Evolutionary conservation across 2,888 invertebrate genomes (phyloP).

Genomic region (Eupithecia abbreviata): DNA sequence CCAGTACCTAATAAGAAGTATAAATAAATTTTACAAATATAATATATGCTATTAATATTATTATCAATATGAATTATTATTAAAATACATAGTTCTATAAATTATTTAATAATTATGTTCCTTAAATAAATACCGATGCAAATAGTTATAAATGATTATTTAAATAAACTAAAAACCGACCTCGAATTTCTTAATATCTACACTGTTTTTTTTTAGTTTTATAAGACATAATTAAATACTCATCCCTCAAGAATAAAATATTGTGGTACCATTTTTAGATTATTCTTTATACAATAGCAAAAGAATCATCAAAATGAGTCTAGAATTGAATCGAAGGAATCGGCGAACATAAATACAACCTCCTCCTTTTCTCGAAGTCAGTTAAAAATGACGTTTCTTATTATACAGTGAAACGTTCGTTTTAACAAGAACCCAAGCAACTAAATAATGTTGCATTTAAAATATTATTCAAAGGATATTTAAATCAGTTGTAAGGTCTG

Average conservation of each 20-base stretch:
- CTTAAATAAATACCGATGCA: not conserved
- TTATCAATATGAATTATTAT: too few species aligned
- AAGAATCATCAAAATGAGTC: not conserved
- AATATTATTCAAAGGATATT: not conserved
- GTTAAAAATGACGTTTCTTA: not conserved
- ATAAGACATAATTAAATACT: not conserved
- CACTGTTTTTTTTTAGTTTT: not conserved
- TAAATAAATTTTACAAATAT: not conserved
- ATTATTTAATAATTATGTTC: too few species aligned
- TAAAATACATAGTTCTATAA: too few species aligned
- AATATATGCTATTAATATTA: too few species aligned
- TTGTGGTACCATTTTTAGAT: not conserved
- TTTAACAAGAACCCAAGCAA: too few species aligned
- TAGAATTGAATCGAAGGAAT: not conserved
- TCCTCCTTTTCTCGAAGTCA: not conserved
- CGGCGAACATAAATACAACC: too few species aligned
- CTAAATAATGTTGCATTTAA: not conserved
- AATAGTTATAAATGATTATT: not conserved
- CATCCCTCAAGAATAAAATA: too few species aligned
- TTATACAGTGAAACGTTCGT: not conserved
- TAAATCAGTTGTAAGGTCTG: not conserved
- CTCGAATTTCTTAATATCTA: not conserved
- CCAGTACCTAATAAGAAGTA: not conserved
- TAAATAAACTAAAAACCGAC: not conserved
- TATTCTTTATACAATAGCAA: not conserved